These are phyloP conservation scores for Galerucella calmariensis DNA, from an alignment of 2,888 invertebrate species.

Conservation along the genomic window DNA sequence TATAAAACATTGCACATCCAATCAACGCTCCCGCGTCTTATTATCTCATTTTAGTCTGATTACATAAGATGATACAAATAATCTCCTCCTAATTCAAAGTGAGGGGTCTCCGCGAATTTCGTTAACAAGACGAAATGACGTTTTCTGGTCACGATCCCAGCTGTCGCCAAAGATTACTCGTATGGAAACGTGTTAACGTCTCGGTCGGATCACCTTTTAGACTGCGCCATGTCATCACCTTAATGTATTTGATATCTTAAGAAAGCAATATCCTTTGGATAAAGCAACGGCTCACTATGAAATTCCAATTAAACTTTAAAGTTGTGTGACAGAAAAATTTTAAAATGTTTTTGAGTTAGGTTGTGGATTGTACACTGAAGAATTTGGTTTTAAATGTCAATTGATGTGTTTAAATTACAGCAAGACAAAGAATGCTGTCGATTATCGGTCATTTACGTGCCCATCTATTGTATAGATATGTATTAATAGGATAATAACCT, in stretches of 20 bases:
- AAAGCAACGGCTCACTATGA: too few species aligned
- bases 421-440: too few species aligned
- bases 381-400: too few species aligned
- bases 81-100: conserved; percentile 37
- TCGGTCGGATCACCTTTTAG: conserved; percentile 58
- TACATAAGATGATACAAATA: conserved; percentile 44
- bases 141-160: conserved; percentile 64
- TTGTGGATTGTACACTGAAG: too few species aligned
- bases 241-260: conserved; percentile 50
- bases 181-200: conserved; percentile 62
- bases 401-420: too few species aligned
- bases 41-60: conserved; percentile 35
- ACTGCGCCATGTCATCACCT: conserved; percentile 47
- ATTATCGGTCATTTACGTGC: too few species aligned
- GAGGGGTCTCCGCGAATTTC: conserved; percentile 37
- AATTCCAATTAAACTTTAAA: too few species aligned
- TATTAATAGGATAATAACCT: too few species aligned
- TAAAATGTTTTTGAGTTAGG: too few species aligned
- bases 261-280: conserved; percentile 31
- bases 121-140: conserved; percentile 51
- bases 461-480: too few species aligned
- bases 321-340: too few species aligned
- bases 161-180: conserved; percentile 65
- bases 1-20: neutral
- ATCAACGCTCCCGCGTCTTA: conserved; percentile 22